Conservation (phyloP, 2,888 invertebrate species). For the Clistopyga incitator region DNA sequence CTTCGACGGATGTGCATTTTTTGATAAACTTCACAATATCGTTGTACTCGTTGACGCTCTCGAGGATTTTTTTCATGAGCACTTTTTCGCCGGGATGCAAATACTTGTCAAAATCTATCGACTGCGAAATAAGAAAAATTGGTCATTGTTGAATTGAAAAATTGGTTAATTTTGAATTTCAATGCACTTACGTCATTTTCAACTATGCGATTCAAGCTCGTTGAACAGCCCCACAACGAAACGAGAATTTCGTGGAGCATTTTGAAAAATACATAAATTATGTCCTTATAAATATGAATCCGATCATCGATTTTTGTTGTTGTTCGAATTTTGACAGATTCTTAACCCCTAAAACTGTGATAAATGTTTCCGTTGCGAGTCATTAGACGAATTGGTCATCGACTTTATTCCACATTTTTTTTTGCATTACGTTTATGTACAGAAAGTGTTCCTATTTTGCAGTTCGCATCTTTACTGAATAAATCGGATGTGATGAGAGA, state of each 20-base stretch:
- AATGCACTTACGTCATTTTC: constrained; percentile 78
- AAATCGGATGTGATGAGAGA: background rate
- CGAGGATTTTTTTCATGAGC: constrained; percentile 87
- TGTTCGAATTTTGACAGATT: background rate
- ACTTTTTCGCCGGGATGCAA: constrained; percentile 89
- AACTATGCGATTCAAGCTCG: constrained; percentile 78
- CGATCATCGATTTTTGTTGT: background rate
- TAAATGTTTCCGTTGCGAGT: background rate
- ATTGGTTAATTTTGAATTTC: constrained; percentile 15
- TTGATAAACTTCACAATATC: constrained; percentile 88
- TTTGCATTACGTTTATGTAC: background rate
- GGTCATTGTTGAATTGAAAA: constrained; percentile 16
- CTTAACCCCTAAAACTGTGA: background rate
- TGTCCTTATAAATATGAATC: background rate
- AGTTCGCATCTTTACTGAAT: constrained; percentile 1
- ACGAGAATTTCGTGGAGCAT: constrained; percentile 90
- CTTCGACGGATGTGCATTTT: constrained; percentile 81
- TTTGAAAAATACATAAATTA: background rate
- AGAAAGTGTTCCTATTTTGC: background rate
- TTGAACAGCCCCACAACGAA: constrained; percentile 87
- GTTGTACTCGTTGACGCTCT: constrained; percentile 88
- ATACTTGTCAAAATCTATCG: constrained; percentile 85
- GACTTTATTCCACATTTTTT: background rate
- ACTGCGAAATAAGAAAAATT: constrained; percentile 70
- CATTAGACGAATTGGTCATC: background rate